Evolutionary conservation across 2,888 invertebrate genomes (phyloP).

Genomic region (Thumatha senex): DNA sequence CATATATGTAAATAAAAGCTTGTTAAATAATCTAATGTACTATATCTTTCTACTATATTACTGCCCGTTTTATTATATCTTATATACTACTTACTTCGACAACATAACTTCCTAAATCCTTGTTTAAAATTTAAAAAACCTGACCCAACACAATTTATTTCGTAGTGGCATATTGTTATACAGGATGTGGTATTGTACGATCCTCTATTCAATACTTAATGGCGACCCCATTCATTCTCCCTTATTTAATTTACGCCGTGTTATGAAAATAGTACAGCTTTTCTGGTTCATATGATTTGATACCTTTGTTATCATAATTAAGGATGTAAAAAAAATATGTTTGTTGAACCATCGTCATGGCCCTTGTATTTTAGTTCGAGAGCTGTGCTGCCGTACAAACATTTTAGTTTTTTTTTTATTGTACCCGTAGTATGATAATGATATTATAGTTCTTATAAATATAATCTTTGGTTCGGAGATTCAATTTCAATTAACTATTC

Average conservation of each 20-base stretch:
- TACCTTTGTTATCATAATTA: conserved; percentile 9
- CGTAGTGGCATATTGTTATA: conserved; percentile 53
- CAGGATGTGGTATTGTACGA: conserved; percentile 51
- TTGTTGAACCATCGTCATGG: background rate
- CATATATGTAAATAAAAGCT: no score
- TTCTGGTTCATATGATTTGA: conserved; percentile 17
- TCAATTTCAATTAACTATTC: no score
- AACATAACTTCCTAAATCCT: conserved; percentile 17
- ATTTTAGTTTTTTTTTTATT: background rate
- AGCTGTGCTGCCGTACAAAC: no score
- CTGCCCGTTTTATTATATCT: no score
- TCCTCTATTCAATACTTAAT: conserved; percentile 51
- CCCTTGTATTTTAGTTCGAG: background rate
- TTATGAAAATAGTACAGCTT: conserved; percentile 24
- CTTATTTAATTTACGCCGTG: conserved; percentile 51
- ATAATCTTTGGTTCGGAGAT: no score
- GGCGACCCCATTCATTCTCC: conserved; percentile 45
- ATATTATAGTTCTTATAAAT: background rate
- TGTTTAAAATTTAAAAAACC: conserved; percentile 6
- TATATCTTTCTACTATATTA: no score
- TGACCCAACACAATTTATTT: conserved; percentile 6
- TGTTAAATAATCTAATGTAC: no score
- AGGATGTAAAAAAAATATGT: background rate
- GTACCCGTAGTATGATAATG: background rate
- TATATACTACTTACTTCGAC: background rate